Evolutionary conservation across 2,113 vertebrate genomes (phyloP), one percentile per base, ranked within the genome.

Genomic region (Machaerirhynchus nigripectus): DNA sequence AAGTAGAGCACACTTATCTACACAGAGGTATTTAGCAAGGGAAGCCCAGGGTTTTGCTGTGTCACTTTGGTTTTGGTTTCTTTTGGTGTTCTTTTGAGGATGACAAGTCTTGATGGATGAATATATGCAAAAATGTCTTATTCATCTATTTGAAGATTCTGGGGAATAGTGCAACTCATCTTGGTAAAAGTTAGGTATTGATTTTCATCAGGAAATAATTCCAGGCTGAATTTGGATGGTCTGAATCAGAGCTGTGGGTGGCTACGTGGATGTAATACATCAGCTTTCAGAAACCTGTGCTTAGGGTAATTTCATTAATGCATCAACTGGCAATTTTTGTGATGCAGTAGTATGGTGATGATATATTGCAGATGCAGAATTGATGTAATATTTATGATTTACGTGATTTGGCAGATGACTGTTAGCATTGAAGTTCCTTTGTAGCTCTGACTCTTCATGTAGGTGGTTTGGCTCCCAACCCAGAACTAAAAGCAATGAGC

Each of bases 161-260:
- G 68, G 44, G 42, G n/a, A 83, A 31, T 64, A 76, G 76, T 85
- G 52, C 75, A 76, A 31, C 52, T 95, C 60, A 23, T 90, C 60
- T 82, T 11, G 2, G 37, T 85, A 70, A 73, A 88, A 94, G 95
- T 70, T 74, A 68, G 50, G 13, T 93, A 78, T 27, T 56, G 78
- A 81, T 96, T 96, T 94, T 52, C 65, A 80, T 69, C 28, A 71
- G 68, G 61, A 82, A 82, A 63, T 67, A 0, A 52, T 71, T 87
- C 78, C 73, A 88, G 86, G 3, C 47, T 74, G 70, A 73, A 65
- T 96, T 71, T 31, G 78, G 69, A 87, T 90, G 47, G 4, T 79
- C 61, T 95, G 84, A 94, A 56, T 91, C 61, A 67, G 90, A 96
- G 60, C 70, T 79, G 57, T 84, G 57, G 60, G 47, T 92, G 89